A percentile compares a stretch with the other conserved stretches of the same genome.
Evolutionary conservation across 2,797 vertebrate genomes (phyloP).

Genomic region (Phataginus tricuspis): DNA sequence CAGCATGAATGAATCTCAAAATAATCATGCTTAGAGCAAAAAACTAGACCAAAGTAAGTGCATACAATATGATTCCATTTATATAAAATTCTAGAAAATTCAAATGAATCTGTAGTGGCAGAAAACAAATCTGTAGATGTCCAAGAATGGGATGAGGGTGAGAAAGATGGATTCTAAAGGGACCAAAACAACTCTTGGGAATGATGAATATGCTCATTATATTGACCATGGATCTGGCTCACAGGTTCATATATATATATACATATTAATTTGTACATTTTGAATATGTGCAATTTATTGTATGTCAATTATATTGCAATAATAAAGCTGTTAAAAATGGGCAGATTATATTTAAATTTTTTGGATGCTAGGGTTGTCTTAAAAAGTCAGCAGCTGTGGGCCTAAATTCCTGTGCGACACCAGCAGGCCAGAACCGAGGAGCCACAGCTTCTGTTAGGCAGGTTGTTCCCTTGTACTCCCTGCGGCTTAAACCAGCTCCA

Average conservation of each 20-base stretch:
- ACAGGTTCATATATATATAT: background rate
- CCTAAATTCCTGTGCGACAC: background rate
- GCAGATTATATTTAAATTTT: background rate
- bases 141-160: background rate
- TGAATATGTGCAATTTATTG: background rate
- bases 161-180: background rate
- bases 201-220: background rate
- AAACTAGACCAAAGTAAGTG: background rate
- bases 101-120: background rate
- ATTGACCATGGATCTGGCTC: background rate
- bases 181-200: background rate
- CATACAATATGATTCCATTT: background rate
- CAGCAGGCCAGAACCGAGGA: background rate
- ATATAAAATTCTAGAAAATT: background rate
- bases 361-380: background rate
- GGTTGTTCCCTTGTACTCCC: background rate
- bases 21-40: background rate
- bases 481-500: background rate
- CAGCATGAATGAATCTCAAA: background rate
- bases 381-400: background rate
- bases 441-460: background rate
- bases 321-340: background rate
- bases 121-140: background rate
- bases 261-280: background rate
- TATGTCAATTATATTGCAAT: background rate